Evolutionary conservation across 2,113 vertebrate species (phyloP).

Genomic region (Channa argus): DNA sequence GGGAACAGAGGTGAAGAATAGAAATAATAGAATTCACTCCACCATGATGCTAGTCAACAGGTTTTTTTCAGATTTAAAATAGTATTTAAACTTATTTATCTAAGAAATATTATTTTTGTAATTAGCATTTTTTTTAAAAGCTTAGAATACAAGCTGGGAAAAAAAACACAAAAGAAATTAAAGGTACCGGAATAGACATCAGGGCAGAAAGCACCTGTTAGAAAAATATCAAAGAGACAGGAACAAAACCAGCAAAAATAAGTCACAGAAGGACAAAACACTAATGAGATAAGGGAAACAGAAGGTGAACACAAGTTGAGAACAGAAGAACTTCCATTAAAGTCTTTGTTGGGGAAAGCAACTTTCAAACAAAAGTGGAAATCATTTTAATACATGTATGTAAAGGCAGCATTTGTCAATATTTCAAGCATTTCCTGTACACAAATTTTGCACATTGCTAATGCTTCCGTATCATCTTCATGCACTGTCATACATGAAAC

Average conservation of each 20-base stretch:
- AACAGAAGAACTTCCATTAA: too few species aligned
- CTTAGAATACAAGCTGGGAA: background rate
- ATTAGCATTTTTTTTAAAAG: background rate
- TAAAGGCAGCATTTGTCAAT: background rate
- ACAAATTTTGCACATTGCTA: slow-evolving; percentile 16
- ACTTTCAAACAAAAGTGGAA: background rate
- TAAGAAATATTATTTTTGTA: background rate
- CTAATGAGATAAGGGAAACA: background rate
- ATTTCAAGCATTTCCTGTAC: background rate
- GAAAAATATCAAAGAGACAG: background rate
- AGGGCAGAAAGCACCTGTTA: background rate
- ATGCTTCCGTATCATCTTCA: background rate
- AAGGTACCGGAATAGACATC: background rate
- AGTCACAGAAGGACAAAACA: background rate
- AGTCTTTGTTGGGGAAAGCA: background rate
- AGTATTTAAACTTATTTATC: background rate
- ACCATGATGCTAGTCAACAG: background rate
- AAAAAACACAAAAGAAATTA: background rate
- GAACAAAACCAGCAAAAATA: background rate
- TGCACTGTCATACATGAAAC: background rate
- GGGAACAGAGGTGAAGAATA: slow-evolving; percentile 8
- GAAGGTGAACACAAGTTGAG: background rate
- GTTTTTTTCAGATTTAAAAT: background rate
- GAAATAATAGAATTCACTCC: slow-evolving; percentile 5
- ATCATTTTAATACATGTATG: background rate